phyloP scores from a whole-genome alignment of 2,888 invertebrate genomes.

The Yponomeuta sedellus region DNA sequence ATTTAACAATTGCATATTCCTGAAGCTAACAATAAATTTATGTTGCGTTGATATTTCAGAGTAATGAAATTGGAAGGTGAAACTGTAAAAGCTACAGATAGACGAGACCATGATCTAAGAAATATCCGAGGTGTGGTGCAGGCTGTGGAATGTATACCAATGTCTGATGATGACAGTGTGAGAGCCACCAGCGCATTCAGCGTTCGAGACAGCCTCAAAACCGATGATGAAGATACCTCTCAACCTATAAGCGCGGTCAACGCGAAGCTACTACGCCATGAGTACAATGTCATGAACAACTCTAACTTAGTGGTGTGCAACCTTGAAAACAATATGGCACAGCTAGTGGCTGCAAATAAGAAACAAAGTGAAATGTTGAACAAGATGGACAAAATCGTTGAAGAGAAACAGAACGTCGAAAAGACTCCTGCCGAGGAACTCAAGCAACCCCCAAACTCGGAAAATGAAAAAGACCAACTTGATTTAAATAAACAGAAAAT shows the following conservation, averaged over 20 bases:
- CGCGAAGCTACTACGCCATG: constrained; percentile 63
- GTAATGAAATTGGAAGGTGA: constrained; percentile 41
- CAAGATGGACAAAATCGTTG: constrained; percentile 67
- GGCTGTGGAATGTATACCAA: constrained; percentile 61
- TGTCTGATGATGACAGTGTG: constrained; percentile 71
- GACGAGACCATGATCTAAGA: constrained; percentile 58
- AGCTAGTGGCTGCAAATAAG: constrained; percentile 55
- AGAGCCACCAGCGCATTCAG: constrained; percentile 70
- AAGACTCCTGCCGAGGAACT: constrained; percentile 32
- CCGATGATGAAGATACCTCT: constrained; percentile 68
- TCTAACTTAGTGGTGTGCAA: constrained; percentile 69
- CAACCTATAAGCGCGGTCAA: constrained; percentile 66
- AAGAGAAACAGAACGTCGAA: constrained; percentile 49
- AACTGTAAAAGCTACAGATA: constrained; percentile 38
- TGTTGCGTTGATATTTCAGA: constrained; percentile 26
- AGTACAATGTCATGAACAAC: constrained; percentile 68
- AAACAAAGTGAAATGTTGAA: constrained; percentile 48
- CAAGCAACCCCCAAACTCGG: constrained; percentile 20
- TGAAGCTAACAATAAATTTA: too few relatives aligned
- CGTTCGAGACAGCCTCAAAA: constrained; percentile 67
- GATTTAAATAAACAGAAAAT: constrained; percentile 45
- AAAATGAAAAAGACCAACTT: constrained; percentile 24
- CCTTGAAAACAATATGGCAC: constrained; percentile 69
- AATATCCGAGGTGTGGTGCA: constrained; percentile 53
- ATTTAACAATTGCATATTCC: too few relatives aligned